phyloP scores from a whole-genome alignment of 2,113 vertebrate species.

The Zingel zingel region DNA sequence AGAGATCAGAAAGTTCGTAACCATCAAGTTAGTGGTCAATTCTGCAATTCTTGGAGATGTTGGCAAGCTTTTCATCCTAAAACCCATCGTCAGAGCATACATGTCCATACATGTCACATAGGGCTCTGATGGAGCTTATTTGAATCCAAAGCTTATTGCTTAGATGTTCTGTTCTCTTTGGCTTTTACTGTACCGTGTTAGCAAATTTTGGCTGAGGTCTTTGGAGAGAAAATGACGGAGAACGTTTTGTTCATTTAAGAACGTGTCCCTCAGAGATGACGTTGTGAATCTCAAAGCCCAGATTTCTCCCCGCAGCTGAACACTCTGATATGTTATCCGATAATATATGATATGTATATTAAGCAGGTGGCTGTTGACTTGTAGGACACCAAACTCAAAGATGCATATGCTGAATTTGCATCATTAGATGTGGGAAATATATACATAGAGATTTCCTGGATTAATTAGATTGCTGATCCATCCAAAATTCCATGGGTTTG shows the following conservation, averaged over 20 bases:
- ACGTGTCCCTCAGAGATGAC: constrained; percentile 8
- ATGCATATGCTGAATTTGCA: not conserved
- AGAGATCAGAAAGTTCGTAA: not conserved
- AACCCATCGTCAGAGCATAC: not conserved
- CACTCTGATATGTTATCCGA: not conserved
- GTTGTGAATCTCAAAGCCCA: constrained; percentile 10
- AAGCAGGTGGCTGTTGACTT: not conserved
- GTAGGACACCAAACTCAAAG: not conserved
- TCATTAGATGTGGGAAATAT: not conserved
- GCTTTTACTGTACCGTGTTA: not conserved
- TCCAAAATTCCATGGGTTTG: not conserved
- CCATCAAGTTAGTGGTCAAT: not conserved
- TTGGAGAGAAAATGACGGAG: not conserved
- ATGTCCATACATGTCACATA: not conserved
- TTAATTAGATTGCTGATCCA: not conserved
- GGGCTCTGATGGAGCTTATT: not conserved
- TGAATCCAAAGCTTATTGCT: not conserved
- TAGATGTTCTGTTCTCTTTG: constrained; percentile 6
- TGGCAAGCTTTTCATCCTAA: not conserved
- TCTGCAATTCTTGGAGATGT: not conserved
- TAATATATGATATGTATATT: constrained; percentile 5
- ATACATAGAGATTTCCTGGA: not conserved
- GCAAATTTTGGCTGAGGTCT: not conserved
- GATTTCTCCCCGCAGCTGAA: not conserved
- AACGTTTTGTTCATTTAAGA: not conserved